These are phyloP conservation scores for Neodiprion lecontei DNA, from an alignment of 1,140 invertebrate genomes.

Conservation along the genomic window DNA sequence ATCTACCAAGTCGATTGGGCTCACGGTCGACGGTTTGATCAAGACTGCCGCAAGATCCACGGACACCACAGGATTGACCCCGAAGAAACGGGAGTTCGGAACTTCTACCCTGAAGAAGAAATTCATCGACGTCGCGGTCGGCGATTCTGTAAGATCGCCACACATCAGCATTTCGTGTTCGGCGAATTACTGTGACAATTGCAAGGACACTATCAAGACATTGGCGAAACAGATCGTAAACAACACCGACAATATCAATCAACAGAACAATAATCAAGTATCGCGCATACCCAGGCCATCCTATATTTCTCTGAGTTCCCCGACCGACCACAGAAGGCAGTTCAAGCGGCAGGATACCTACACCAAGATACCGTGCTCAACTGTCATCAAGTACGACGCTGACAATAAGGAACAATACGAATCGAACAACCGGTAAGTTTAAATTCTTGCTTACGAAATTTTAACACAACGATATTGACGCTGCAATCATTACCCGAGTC, in stretches of 20 bases:
- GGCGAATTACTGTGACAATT: slow-evolving; percentile 72
- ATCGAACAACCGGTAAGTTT: slow-evolving; percentile 44
- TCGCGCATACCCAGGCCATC: slow-evolving; percentile 49
- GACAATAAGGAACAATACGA: slow-evolving; percentile 55
- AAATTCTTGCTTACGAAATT: no score
- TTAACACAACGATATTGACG: no score
- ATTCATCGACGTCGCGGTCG: slow-evolving; percentile 63
- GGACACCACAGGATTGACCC: slow-evolving; percentile 47
- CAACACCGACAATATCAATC: slow-evolving; percentile 40
- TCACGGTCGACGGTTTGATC: slow-evolving; percentile 45
- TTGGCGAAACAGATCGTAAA: slow-evolving; percentile 51
- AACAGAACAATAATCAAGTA: slow-evolving; percentile 37
- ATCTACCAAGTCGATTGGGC: slow-evolving; percentile 41
- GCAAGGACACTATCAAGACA: slow-evolving; percentile 67
- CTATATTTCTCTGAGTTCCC: slow-evolving; percentile 28
- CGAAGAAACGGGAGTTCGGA: slow-evolving; percentile 52
- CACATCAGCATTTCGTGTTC: slow-evolving; percentile 62
- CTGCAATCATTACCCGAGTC: no score
- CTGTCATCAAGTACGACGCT: slow-evolving; percentile 48
- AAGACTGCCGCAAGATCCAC: slow-evolving; percentile 41
- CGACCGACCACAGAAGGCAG: slow-evolving; percentile 41
- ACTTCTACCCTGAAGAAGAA: slow-evolving; percentile 60
- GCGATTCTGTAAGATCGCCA: slow-evolving; percentile 59
- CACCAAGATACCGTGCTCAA: slow-evolving; percentile 45
- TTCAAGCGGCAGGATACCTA: slow-evolving; percentile 57